Evolutionary conservation across 2,888 invertebrate species (phyloP), one percentile per base, ranked within the genome.

Genomic region (Suillia variegata): DNA sequence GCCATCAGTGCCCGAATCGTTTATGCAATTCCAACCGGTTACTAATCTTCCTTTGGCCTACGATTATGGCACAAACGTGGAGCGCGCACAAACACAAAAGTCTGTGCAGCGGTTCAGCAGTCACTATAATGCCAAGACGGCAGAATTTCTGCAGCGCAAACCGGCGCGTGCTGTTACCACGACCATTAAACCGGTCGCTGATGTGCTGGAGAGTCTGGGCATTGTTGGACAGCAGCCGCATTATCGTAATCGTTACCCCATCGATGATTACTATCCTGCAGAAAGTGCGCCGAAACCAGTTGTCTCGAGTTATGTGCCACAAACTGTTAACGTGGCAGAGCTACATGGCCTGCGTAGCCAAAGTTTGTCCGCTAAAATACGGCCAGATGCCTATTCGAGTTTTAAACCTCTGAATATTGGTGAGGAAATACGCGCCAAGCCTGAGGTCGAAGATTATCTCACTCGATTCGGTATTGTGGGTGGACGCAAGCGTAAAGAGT

Each of bases 381-480:
- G 70, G 1, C 68, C 79, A 0, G 79, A 80, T 48, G 82, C 82
- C 13, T 83, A 80, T 60, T 68, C 73, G 6, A 74, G 76, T 56
- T 83, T 83, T 55, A 82, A 83, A 61, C 83, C 82, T 0, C 64
- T 83, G 1, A 80, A 81, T 54, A 77, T 80, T 15, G 76, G 76
- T 12, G 78, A 78, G 54, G 75, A 80, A 60, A 69, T 78, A 63
- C 71, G 77, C 1, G 71, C 74, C 1, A 75, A 80, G 54, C 77
- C 79, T 2, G 81, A 82, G 24, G 69, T 83, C 2, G 82, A 83
- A 61, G 76, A 76, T 5, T 79, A 82, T 57, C 68, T 82, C 1
- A 80, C 80, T 2, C 72, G 80, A 12, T 84, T 82, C 48, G 84
- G 84, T 15, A 78, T 84, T 31, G 73, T 83, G 0, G 82, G 80